Evolutionary conservation across 2,888 invertebrate species (phyloP), one percentile per base, ranked within the genome.

Genomic region (Ennomos quercinarius): DNA sequence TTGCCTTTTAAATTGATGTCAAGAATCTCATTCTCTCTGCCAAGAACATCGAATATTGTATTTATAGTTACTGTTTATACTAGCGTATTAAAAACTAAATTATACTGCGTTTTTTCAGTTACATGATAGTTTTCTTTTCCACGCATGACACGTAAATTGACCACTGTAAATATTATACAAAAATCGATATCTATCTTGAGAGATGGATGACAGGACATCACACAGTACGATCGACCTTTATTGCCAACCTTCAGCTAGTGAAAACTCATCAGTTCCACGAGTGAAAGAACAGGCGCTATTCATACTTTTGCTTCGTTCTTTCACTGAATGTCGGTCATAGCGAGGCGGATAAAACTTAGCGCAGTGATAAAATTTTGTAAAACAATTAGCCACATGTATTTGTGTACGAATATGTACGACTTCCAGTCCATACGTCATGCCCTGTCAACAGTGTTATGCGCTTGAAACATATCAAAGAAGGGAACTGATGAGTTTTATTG

Each of bases 1-100:
- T 69, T 59, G 69, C 65, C 69, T 69, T 67, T 62, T 69, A 67
- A 63, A 69, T 69, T 69, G 69, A 67, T 69, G 69, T 67, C 69
- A 64, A 69, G 65, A 65, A 69, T 69, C 69, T 69, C 68, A 61
- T 67, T 64, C 64, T 62, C 62, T 67, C 58, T 69, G 69, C 64
- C 69, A 47, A 60, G 57, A 65, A 65, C 67, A 67, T 69, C 67
- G 67, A 69, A 69, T 67, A 65, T 64, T 66, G 64, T 69, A 63
- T 62, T 56, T 61, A 63, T 68, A 63, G 40, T 64, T 61, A 65
- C 63, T 61, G 63, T 68, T 64, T 68, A 57, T 62, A 67, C 63
- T 69, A 65, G 65, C 61, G 59, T 69, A 67, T 64, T 68, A 12
- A 54, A 43, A 35, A 64, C 67, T 67, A 59, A 64, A 69, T 69